Percentiles rank a stretch among this genome's conserved stretches.
phyloP scores from a whole-genome alignment of 2,113 vertebrate species.

The Oryctolagus cuniculus region mOryCun1.1 NC_091437.1:47743001-47743500 shows the following conservation, averaged over 20 bases:
- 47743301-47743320: background rate
- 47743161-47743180: background rate
- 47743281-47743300: background rate
- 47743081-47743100: background rate
- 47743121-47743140: background rate
- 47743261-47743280: background rate
- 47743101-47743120: background rate
- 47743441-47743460: too few species aligned
- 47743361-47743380: background rate
- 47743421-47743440: background rate
- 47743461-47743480: too few species aligned
- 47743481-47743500: too few species aligned
- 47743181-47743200: constrained; percentile 16
- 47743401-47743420: background rate
- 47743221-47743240: background rate
- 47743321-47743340: background rate
- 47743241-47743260: background rate
- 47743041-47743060: background rate
- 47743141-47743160: background rate
- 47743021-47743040: background rate
- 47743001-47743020: background rate
- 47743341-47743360: background rate
- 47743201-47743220: background rate
- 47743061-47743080: background rate
- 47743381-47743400: background rate